Percentiles rank a stretch among this genome's conserved stretches.
Conservation (phyloP, 2,113 vertebrate genomes). For the Piaya cayana region DNA sequence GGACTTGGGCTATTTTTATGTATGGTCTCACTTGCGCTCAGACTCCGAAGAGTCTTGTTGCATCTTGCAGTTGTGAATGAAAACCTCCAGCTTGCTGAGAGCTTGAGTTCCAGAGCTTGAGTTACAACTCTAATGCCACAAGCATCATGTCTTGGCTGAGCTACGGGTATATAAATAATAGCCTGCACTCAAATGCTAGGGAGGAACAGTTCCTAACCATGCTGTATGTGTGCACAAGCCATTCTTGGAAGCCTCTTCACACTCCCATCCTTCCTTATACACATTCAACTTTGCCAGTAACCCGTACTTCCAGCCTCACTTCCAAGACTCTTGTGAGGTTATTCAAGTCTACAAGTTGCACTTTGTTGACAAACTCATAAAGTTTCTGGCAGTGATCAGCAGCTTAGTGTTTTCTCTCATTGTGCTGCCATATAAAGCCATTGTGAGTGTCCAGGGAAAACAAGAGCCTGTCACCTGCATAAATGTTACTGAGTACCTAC, state of each 20-base stretch:
- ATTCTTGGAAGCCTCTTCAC: constrained; percentile 12
- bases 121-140: background rate
- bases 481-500: background rate
- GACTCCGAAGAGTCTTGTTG: background rate
- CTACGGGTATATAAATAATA: constrained; percentile 51
- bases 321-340: constrained; percentile 28
- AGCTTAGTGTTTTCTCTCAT: constrained; percentile 8
- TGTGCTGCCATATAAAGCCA: background rate
- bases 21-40: background rate
- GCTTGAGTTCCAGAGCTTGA: background rate
- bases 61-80: background rate
- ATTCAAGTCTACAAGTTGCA: background rate
- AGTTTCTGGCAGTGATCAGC: background rate
- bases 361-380: background rate
- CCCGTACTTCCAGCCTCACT: background rate
- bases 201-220: constrained; percentile 54
- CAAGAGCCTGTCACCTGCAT: constrained; percentile 3
- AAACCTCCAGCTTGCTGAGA: background rate
- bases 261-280: background rate
- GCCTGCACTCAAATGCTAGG: background rate
- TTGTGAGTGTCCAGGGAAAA: background rate
- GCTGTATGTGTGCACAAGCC: background rate
- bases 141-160: background rate
- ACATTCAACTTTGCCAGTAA: background rate
- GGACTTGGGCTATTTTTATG: background rate